Conservation (phyloP, 2,888 invertebrate genomes). For the Epinotia bilunana region DNA sequence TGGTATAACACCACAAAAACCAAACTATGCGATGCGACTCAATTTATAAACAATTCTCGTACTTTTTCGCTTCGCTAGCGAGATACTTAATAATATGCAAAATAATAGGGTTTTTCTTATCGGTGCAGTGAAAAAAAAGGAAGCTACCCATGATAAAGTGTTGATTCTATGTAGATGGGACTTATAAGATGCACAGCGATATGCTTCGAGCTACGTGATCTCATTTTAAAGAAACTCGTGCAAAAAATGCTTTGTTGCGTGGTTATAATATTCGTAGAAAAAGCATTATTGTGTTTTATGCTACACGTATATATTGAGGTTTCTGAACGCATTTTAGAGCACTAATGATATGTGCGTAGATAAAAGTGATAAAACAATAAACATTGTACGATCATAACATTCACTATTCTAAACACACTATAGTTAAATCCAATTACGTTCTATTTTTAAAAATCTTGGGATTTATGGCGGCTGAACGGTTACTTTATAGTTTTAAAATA, state of each 20-base stretch:
- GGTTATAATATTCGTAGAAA: not conserved
- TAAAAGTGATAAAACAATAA: not conserved
- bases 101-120: not conserved
- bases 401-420: slow-evolving; percentile 26
- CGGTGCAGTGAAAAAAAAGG: not conserved
- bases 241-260: not conserved
- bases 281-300: not conserved
- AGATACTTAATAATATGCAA: not conserved
- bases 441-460: slow-evolving; percentile 38
- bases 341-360: too few species aligned
- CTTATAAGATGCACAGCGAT: not conserved
- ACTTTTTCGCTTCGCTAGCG: not conserved
- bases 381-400: slow-evolving; percentile 14
- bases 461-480: slow-evolving; percentile 34
- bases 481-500: slow-evolving; percentile 39
- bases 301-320: not conserved
- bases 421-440: slow-evolving; percentile 35
- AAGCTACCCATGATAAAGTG: not conserved
- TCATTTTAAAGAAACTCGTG: slow-evolving; percentile 1
- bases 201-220: not conserved
- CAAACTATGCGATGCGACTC: slow-evolving; percentile 14
- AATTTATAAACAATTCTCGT: not conserved
- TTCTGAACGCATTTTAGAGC: too few species aligned
- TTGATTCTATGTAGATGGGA: not conserved
- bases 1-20: not conserved